Percentiles rank a stretch among this genome's conserved stretches.
These are phyloP conservation scores for Chromobotia macracanthus DNA, from an alignment of 2,797 vertebrate genomes.

Conservation along the genomic window DNA sequence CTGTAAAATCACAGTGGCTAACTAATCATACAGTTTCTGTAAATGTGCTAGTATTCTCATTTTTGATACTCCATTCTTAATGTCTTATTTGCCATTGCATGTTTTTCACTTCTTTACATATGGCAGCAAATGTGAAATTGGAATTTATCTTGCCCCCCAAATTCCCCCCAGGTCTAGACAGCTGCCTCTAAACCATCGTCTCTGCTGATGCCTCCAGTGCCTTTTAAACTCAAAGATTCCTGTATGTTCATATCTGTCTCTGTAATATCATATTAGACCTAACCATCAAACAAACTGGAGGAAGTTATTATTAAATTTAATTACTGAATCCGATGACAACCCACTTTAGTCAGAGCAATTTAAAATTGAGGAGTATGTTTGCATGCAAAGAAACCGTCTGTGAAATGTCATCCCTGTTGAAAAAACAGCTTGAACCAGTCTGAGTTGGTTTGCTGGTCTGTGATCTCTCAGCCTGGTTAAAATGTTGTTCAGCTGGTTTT, in stretches of 20 bases:
- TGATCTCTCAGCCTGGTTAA: no score
- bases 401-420: background rate
- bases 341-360: background rate
- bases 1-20: background rate
- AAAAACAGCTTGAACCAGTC: background rate
- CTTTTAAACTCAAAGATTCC: slow-evolving; percentile 7
- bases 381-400: background rate
- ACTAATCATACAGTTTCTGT: background rate
- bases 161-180: slow-evolving; percentile 28
- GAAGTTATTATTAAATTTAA: slow-evolving; percentile 31
- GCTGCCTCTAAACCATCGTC: slow-evolving; percentile 22
- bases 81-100: background rate
- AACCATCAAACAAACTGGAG: slow-evolving; percentile 16
- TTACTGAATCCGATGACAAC: slow-evolving; percentile 9
- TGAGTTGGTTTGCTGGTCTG: no score
- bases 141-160: slow-evolving; percentile 5
- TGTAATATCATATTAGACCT: slow-evolving; percentile 5
- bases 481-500: no score
- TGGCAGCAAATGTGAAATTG: background rate
- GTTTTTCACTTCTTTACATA: slow-evolving; percentile 18
- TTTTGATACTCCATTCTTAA: background rate
- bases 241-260: background rate
- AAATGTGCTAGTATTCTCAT: background rate
- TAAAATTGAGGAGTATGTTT: slow-evolving; percentile 2
- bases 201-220: slow-evolving; percentile 1